Percentiles rank a stretch among this genome's conserved stretches.
These are phyloP conservation scores for Ormyrus nitidulus DNA, from an alignment of 2,888 invertebrate species.

Conservation along the genomic window DNA sequence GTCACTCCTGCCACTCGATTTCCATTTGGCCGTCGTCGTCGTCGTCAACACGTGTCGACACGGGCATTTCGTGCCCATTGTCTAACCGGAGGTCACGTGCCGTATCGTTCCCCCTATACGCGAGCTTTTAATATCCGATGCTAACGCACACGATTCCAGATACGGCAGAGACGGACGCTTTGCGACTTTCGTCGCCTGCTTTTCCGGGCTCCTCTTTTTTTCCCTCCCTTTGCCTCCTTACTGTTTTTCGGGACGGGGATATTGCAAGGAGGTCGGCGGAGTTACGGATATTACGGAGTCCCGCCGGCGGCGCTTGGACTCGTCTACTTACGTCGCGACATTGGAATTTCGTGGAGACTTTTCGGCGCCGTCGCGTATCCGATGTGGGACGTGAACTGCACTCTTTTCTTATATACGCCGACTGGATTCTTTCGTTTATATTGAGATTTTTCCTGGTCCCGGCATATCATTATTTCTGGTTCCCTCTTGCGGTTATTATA, in stretches of 20 bases:
- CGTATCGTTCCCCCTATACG: constrained; percentile 32
- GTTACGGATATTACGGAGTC: not conserved
- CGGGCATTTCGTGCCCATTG: constrained; percentile 69
- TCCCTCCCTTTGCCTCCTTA: not conserved
- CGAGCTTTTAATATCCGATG: constrained; percentile 64
- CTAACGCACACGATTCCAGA: not conserved
- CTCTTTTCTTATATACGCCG: no score
- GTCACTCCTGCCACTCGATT: constrained; percentile 44
- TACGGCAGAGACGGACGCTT: no score
- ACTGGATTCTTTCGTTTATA: no score
- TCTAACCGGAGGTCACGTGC: constrained; percentile 67
- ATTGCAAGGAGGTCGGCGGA: not conserved
- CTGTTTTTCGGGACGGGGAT: not conserved
- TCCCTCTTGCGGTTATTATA: no score
- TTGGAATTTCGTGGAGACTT: constrained; percentile 34
- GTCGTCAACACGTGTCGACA: constrained; percentile 65
- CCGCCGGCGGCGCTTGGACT: constrained; percentile 14
- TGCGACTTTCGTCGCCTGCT: not conserved
- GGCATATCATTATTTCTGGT: no score
- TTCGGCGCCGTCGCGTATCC: constrained; percentile 12
- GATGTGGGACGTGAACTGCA: not conserved
- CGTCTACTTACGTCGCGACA: constrained; percentile 17
- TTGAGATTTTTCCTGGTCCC: no score
- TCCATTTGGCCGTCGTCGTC: constrained; percentile 34
- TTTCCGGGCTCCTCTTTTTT: not conserved